These are phyloP conservation scores for Busseola fusca DNA, from an alignment of 2,888 invertebrate species.

Conservation along the genomic window DNA sequence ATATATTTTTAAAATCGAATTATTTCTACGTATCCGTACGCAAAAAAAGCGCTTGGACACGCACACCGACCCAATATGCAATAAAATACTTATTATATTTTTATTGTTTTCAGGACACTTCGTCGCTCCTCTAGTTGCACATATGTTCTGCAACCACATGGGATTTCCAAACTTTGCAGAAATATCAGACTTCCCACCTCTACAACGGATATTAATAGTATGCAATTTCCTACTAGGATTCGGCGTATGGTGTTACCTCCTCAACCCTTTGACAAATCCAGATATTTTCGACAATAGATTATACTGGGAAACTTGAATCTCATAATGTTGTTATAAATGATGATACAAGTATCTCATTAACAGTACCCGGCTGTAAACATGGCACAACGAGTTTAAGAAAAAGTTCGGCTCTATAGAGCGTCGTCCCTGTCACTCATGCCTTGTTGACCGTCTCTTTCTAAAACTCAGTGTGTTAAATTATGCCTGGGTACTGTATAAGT, in stretches of 20 bases:
- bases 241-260: conserved; percentile 92
- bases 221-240: conserved; percentile 93
- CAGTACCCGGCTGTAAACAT: conserved; percentile 3
- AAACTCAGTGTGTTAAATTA: background rate
- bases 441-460: background rate
- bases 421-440: background rate
- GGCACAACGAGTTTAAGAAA: background rate
- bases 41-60: background rate
- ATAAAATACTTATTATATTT: background rate
- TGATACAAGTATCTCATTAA: conserved; percentile 12
- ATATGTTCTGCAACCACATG: conserved; percentile 99
- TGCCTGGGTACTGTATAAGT: conserved; percentile 5
- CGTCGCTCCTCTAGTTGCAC: conserved; percentile 95
- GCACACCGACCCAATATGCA: background rate
- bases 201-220: conserved; percentile 90
- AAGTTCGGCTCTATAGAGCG: background rate
- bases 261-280: conserved; percentile 94
- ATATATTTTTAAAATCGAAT: background rate
- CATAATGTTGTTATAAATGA: conserved; percentile 1
- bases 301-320: conserved; percentile 85
- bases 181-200: conserved; percentile 75
- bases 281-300: conserved; percentile 90
- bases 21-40: background rate
- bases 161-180: conserved; percentile 96
- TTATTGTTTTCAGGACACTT: conserved; percentile 92